A percentile compares a stretch with the other conserved stretches of the same genome.
phyloP scores from a whole-genome alignment of 2,797 vertebrate species.

The Megaceryle alcyon region DNA sequence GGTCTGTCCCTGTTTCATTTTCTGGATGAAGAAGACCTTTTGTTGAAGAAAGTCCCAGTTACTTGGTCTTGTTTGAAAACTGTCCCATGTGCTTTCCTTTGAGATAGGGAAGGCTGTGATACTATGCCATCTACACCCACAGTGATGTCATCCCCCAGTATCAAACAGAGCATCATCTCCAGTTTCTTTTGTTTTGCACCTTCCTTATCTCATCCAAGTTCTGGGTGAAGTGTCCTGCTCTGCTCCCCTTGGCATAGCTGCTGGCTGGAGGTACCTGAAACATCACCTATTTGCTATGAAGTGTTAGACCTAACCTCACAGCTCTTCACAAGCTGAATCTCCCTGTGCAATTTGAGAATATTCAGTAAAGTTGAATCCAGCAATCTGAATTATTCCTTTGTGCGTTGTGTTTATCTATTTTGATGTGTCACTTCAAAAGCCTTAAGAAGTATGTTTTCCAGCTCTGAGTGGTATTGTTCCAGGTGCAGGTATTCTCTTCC shows the following conservation, averaged over 20 bases:
- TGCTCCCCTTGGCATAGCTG: not conserved
- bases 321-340: not conserved
- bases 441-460: not conserved
- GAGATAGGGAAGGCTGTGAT: not conserved
- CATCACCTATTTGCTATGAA: not conserved
- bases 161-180: not conserved
- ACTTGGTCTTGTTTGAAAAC: not conserved
- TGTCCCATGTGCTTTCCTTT: not conserved
- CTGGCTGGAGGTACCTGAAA: not conserved
- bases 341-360: not conserved
- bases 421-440: not conserved
- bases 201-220: not conserved
- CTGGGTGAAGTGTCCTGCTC: accelerated
- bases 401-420: not conserved
- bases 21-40: not conserved
- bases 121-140: not conserved
- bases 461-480: not conserved
- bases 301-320: accelerated
- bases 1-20: not conserved
- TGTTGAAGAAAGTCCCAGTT: not conserved
- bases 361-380: not conserved
- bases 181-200: not conserved
- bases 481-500: not conserved
- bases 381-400: not conserved
- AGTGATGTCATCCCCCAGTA: too few relatives aligned